These are phyloP conservation scores for Aporophyla lueneburgensis DNA, from an alignment of 2,888 invertebrate genomes.

Conservation along the genomic window DNA sequence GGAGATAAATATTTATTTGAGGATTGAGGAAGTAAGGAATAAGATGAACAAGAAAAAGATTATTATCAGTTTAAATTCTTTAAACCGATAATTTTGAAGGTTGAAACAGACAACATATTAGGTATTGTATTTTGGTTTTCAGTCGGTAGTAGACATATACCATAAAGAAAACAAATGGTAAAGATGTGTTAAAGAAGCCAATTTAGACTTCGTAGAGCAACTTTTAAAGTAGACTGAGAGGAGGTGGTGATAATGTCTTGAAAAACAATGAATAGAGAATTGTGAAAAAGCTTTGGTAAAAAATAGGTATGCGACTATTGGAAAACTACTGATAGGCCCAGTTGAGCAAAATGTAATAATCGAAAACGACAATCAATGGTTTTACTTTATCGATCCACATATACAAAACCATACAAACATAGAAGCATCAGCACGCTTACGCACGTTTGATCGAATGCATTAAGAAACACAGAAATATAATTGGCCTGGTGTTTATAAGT, in stretches of 20 bases:
- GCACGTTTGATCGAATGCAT: constrained; percentile 29
- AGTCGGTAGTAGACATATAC: not conserved
- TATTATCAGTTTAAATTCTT: no score
- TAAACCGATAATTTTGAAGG: not conserved
- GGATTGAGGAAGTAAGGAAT: not conserved
- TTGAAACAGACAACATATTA: not conserved
- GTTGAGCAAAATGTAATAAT: not conserved
- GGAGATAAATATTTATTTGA: not conserved
- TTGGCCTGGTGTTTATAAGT: constrained; percentile 51
- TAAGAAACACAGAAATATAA: constrained; percentile 52
- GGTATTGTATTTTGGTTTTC: not conserved
- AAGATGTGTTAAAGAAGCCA: not conserved
- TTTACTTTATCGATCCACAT: not conserved
- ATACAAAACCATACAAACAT: not conserved
- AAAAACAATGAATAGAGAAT: not conserved
- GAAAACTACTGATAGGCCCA: not conserved
- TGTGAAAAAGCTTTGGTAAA: not conserved
- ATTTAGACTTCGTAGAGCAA: not conserved
- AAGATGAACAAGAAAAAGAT: not conserved
- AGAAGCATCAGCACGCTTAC: not conserved
- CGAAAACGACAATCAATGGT: not conserved
- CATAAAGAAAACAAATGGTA: not conserved
- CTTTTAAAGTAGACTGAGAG: not conserved
- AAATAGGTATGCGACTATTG: not conserved
- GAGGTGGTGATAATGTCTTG: not conserved